These are phyloP conservation scores for Piaya cayana DNA, from an alignment of 2,113 vertebrate genomes.

Conservation along the genomic window DNA sequence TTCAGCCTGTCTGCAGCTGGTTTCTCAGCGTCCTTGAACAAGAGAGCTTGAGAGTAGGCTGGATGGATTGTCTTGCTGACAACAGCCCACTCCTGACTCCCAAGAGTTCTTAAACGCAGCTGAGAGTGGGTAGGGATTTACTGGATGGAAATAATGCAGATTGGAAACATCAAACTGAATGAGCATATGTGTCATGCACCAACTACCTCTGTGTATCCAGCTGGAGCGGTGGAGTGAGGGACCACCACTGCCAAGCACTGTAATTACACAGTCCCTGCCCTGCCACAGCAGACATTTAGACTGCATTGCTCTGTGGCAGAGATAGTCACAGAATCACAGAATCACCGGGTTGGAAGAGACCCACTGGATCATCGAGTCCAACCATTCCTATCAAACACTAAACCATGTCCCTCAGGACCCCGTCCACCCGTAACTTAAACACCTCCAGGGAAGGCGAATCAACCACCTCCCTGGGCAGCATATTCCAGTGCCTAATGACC, in stretches of 20 bases:
- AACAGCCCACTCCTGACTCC: slow-evolving; percentile 15
- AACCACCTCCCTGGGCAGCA: no score
- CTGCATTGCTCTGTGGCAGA: background rate
- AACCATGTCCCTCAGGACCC: no score
- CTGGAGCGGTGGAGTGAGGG: background rate
- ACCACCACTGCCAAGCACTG: background rate
- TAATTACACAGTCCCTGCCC: background rate
- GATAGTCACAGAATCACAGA: no score
- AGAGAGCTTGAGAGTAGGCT: background rate
- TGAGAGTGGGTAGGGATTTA: slow-evolving; percentile 18
- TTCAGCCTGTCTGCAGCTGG: slow-evolving; percentile 24
- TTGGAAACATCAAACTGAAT: background rate
- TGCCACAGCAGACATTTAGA: rapidly evolving
- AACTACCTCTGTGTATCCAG: background rate
- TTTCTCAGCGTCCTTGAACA: slow-evolving; percentile 37
- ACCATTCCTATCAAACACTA: no score
- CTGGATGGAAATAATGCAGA: background rate
- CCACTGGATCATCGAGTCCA: no score
- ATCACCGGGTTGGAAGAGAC: no score
- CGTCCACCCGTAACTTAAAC: no score
- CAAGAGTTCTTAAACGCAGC: background rate
- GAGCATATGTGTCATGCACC: rapidly evolving
- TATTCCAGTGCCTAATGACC: no score
- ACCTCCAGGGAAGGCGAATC: no score
- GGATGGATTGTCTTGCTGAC: slow-evolving; percentile 15